phyloP scores from a whole-genome alignment of 2,113 vertebrate species.

The Cyrtonyx montezumae region DNA sequence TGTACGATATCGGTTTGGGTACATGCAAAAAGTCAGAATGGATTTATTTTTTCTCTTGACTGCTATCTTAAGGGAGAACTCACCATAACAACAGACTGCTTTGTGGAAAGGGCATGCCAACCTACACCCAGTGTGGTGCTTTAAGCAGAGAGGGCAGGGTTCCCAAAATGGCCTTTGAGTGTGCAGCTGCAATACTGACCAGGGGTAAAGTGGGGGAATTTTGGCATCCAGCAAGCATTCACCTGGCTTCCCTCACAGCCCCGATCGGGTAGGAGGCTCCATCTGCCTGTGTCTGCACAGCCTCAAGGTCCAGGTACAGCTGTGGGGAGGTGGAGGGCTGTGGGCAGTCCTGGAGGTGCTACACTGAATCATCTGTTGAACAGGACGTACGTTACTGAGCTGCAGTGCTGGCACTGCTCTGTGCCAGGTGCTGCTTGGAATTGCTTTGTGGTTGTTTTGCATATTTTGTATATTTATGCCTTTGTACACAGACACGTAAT shows the following conservation, averaged over 20 bases:
- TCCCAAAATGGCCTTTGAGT: not conserved
- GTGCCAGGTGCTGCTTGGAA: not conserved
- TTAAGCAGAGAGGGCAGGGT: accelerated
- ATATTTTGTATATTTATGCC: constrained; percentile 28
- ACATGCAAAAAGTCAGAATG: not conserved
- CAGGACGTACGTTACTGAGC: accelerated
- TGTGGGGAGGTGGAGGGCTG: not conserved
- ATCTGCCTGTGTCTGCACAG: not conserved
- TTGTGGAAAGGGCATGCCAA: not conserved
- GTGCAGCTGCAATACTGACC: not conserved
- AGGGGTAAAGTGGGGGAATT: not conserved
- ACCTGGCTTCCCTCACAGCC: not conserved
- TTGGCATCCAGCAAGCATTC: accelerated
- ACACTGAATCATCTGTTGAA: not conserved
- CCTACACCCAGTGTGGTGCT: not conserved
- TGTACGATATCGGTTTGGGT: not conserved
- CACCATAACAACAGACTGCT: not conserved
- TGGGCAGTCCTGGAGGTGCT: not conserved
- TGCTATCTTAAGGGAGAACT: too few relatives aligned
- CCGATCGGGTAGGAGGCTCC: not conserved
- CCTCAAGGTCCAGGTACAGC: not conserved
- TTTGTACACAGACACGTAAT: accelerated
- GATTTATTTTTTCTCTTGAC: not conserved
- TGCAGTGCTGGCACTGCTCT: not conserved
- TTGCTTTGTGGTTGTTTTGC: not conserved